A percentile compares a stretch with the other conserved stretches of the same genome.
phyloP scores from a whole-genome alignment of 1,140 invertebrate genomes.

The Pseudoatta argentina region DNA sequence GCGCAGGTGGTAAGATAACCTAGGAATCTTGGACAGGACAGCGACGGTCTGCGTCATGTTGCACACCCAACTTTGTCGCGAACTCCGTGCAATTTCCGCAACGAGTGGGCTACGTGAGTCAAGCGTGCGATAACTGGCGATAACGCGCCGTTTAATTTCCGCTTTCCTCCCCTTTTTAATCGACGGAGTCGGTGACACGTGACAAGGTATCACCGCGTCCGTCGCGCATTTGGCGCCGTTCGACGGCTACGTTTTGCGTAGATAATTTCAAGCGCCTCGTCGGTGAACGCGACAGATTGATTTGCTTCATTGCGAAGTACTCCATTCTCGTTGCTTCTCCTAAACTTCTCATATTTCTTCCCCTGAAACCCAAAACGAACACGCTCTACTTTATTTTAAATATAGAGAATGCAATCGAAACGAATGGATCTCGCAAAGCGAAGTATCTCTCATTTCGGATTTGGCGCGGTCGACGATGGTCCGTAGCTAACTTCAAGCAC shows the following conservation, averaged over 20 bases:
- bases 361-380: no score
- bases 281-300: background rate
- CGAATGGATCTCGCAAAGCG: background rate
- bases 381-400: background rate
- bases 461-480: background rate
- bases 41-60: constrained; percentile 72
- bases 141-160: background rate
- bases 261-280: background rate
- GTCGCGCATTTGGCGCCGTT: background rate
- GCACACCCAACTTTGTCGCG: background rate
- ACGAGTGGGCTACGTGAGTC: constrained; percentile 1
- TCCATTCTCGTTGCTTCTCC: no score
- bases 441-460: background rate
- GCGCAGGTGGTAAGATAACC: constrained; percentile 77
- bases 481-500: background rate
- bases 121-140: background rate
- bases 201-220: background rate
- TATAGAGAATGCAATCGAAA: no score
- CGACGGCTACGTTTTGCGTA: background rate
- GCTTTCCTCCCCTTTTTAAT: background rate
- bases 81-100: constrained; percentile 17
- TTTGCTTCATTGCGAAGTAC: background rate
- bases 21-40: constrained; percentile 78
- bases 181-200: background rate
- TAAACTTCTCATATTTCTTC: background rate